These are phyloP conservation scores for Erebia ligea DNA, from an alignment of 2,888 invertebrate species.

Conservation along the genomic window DNA sequence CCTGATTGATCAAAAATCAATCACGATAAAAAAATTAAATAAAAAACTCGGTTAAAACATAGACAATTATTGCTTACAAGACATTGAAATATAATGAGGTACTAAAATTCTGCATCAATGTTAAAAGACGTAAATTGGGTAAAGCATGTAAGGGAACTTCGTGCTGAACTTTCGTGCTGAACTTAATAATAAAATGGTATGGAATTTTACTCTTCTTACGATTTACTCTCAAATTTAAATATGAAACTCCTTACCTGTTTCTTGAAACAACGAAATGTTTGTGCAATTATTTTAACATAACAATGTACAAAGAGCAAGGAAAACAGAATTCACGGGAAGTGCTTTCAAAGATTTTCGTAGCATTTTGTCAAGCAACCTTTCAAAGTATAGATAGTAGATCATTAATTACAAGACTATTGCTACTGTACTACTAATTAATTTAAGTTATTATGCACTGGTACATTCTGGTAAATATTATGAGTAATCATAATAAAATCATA, in stretches of 20 bases:
- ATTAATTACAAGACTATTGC: background rate
- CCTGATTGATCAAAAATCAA: too few species aligned
- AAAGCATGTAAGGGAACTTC: background rate
- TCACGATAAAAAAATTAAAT: too few species aligned
- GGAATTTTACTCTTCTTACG: background rate
- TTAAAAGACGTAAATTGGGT: background rate
- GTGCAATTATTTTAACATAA: slow-evolving; percentile 1
- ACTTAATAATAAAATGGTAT: background rate
- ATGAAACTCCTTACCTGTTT: background rate
- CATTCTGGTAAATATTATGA: background rate
- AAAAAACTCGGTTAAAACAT: too few species aligned
- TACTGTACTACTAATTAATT: background rate
- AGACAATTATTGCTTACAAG: too few species aligned
- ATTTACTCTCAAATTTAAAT: background rate
- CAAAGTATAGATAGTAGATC: background rate
- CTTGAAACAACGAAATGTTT: background rate
- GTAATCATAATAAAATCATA: too few species aligned
- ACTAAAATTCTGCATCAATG: too few species aligned
- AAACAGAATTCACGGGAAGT: background rate
- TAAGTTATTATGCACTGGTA: background rate
- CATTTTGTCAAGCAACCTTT: background rate
- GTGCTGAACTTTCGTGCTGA: background rate
- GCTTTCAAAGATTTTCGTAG: background rate
- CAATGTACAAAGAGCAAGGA: background rate
- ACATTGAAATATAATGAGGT: too few species aligned